These are phyloP conservation scores for Gymnocephalus cernua DNA, from an alignment of 2,113 vertebrate species.

Conservation along the genomic window DNA sequence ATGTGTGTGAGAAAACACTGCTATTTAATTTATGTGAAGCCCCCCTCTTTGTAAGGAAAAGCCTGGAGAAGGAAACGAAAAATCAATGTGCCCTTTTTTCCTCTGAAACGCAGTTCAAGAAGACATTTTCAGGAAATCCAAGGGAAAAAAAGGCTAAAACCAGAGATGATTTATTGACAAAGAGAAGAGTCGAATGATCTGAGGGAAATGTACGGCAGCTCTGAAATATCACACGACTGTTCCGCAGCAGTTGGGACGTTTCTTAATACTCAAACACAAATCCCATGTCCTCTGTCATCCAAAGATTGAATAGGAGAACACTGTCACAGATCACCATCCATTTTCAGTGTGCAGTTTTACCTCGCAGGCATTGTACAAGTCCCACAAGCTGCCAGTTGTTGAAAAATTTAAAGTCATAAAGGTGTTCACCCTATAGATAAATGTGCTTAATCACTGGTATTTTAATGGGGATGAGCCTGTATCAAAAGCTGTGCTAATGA, in stretches of 20 bases:
- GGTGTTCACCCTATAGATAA: conserved; percentile 18
- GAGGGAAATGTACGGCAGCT: conserved; percentile 62
- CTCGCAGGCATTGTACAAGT: background rate
- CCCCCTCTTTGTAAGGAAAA: conserved; percentile 22
- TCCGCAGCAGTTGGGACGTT: conserved; percentile 38
- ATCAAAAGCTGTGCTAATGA: conserved; percentile 44
- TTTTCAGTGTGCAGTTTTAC: conserved; percentile 39
- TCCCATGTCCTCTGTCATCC: conserved; percentile 51
- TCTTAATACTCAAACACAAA: conserved; percentile 17
- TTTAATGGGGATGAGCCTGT: conserved; percentile 23
- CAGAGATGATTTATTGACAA: background rate
- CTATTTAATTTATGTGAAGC: conserved; percentile 44
- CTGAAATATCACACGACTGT: conserved; percentile 41
- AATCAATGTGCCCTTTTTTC: background rate
- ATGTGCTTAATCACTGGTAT: conserved; percentile 44
- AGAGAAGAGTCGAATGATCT: background rate
- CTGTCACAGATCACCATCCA: conserved; percentile 16
- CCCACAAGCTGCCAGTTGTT: conserved; percentile 21
- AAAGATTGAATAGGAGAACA: conserved; percentile 50
- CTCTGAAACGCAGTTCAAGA: conserved; percentile 10
- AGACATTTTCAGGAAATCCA: conserved; percentile 5
- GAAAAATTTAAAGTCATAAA: background rate
- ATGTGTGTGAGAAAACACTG: conserved; percentile 54
- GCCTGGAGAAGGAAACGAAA: conserved; percentile 1
- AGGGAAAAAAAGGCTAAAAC: conserved; percentile 1